Evolutionary conservation across 2,113 vertebrate species (phyloP).

Genomic region (Nycticryphes semicollaris): DNA sequence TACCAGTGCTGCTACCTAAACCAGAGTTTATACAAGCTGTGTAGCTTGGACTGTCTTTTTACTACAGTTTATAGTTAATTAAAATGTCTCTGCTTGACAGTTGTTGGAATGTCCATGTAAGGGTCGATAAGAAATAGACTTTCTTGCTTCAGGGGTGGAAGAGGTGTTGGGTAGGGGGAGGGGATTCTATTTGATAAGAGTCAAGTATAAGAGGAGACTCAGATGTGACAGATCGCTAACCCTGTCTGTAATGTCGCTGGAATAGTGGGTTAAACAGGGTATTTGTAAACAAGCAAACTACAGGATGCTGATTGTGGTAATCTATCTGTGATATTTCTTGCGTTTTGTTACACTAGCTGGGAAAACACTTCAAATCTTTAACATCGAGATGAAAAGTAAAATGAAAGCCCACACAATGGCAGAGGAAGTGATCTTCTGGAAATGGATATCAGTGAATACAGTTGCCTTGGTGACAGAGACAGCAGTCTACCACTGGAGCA

Average conservation of each 20-base stretch:
- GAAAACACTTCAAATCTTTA: conserved; percentile 94
- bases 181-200: neutral
- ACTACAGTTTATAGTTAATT: neutral
- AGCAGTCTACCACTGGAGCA: conserved; percentile 91
- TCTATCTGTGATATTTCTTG: conserved; percentile 12
- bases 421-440: conserved; percentile 95
- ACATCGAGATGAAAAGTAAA: conserved; percentile 97
- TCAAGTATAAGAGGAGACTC: neutral
- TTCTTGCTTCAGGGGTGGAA: neutral
- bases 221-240: neutral
- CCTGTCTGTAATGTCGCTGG: neutral
- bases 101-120: neutral
- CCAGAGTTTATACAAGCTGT: neutral
- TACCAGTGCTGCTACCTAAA: neutral
- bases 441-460: conserved; percentile 92
- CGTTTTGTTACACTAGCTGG: conserved; percentile 78
- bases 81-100: neutral
- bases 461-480: conserved; percentile 90
- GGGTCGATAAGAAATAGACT: neutral
- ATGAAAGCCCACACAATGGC: conserved; percentile 92
- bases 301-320: neutral
- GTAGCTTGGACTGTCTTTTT: neutral
- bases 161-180: neutral
- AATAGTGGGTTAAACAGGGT: neutral
- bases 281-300: neutral